Evolutionary conservation across 2,888 invertebrate species (phyloP), one percentile per base, ranked within the genome.

Genomic region (Choristoneura rosaceana): DNA sequence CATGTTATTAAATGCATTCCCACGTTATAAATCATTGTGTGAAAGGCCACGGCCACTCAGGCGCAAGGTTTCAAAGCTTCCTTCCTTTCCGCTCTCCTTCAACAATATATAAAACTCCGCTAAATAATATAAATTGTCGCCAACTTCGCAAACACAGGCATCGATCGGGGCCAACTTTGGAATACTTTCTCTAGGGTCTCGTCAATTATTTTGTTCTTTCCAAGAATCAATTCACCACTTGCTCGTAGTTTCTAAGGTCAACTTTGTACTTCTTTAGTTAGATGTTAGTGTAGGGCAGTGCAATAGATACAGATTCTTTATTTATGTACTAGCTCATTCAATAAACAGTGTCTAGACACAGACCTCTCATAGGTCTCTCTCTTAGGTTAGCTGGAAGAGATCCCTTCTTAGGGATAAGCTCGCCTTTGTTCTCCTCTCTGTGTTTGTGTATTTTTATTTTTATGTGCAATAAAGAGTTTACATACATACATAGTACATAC

Each of bases 1-100:
- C 38, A 61, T 70, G 50, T 59, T 33, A 45, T 55, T 70, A 70
- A 67, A 55, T 12, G 80, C 82, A 80, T 82, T 84, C 79, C 73
- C 81, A 83, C 82, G 78, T 75, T 75, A 71, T 71, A 55, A 71
- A 62, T 71, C 61, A 62, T 33, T 38, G 61, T 61, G 66, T 45
- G 73, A 82, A 86, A 87, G 86, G 86, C 82, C 87, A 87, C 68
- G 86, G 87, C 75, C 82, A 74, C 64, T 69, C 80, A 69, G 69
- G 76, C 77, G 77, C 85, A 84, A 84, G 83, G 79, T 81, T 82
- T 75, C 61, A 38, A 55, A 68, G 67, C 80, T 86, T 86, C 84
- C 86, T 84, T 86, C 84, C 83, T 79, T 78, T 73, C 74, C 63
- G 70, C n/a, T 38, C 58, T 41, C 52, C 33, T 45, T 60, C 12